Conservation (phyloP, 2,113 vertebrate species). For the Crotalus tigris region DNA sequence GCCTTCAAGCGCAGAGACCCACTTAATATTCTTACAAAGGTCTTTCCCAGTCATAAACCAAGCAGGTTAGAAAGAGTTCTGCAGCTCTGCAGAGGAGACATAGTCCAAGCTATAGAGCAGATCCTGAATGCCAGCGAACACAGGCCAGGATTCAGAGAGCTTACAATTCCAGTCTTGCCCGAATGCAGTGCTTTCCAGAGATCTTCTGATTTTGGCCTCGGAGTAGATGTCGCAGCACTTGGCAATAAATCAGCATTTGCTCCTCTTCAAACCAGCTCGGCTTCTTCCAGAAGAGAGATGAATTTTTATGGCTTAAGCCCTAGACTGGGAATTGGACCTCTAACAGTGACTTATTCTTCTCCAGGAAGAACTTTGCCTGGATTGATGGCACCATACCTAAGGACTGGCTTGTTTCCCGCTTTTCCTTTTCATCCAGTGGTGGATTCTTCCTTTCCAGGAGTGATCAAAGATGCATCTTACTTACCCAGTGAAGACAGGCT, state of each 20-base stretch:
- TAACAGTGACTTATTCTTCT: slow-evolving; percentile 77
- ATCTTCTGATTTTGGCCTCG: slow-evolving; percentile 60
- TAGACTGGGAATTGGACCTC: slow-evolving; percentile 74
- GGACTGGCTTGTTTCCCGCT: slow-evolving; percentile 77
- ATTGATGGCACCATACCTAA: slow-evolving; percentile 79
- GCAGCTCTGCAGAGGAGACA: slow-evolving; percentile 78
- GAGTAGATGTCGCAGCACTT: slow-evolving; percentile 58
- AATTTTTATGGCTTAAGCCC: slow-evolving; percentile 71
- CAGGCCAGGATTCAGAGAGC: slow-evolving; percentile 47
- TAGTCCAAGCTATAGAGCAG: slow-evolving; percentile 84
- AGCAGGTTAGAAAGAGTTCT: slow-evolving; percentile 76
- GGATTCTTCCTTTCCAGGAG: slow-evolving; percentile 77
- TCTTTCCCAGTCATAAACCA: slow-evolving; percentile 79
- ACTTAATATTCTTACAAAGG: slow-evolving; percentile 79
- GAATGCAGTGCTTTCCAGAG: slow-evolving; percentile 47
- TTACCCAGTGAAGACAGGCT: slow-evolving; percentile 74
- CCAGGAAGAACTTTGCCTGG: slow-evolving; percentile 69
- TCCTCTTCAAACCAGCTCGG: slow-evolving; percentile 69
- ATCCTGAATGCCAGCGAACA: slow-evolving; percentile 73
- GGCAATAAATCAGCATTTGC: slow-evolving; percentile 81
- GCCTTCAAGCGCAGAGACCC: slow-evolving; percentile 71
- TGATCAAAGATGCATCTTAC: slow-evolving; percentile 77
- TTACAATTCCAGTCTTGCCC: slow-evolving; percentile 39
- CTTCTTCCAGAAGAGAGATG: slow-evolving; percentile 59
- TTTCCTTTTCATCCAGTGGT: slow-evolving; percentile 75